Evolutionary conservation across 2,888 invertebrate genomes (phyloP).

Genomic region (Amblyjoppa proteus): DNA sequence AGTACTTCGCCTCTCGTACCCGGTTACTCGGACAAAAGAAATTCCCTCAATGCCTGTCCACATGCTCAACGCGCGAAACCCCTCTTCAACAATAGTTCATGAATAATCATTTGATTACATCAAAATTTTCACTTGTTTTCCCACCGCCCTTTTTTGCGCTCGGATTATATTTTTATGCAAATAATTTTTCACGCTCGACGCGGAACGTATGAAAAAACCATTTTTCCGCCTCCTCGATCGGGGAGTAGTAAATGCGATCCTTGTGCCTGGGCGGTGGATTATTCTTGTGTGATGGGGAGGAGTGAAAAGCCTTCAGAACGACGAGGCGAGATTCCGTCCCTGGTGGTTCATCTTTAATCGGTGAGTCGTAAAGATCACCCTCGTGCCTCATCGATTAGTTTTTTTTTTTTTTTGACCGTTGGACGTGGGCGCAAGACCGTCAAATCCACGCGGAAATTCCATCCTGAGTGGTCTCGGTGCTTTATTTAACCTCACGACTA

Average conservation of each 20-base stretch:
- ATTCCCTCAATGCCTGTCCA: conserved; percentile 6
- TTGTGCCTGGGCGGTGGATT: not conserved
- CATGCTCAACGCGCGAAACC: not conserved
- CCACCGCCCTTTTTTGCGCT: not conserved
- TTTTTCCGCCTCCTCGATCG: not conserved
- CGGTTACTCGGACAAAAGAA: not conserved
- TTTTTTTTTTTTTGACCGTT: too few relatives aligned
- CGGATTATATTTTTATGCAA: not conserved
- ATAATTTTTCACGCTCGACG: not conserved
- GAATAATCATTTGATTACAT: conserved; percentile 26
- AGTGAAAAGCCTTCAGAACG: not conserved
- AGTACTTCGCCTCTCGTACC: not conserved
- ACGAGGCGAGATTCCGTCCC: not conserved
- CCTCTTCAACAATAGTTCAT: conserved; percentile 9
- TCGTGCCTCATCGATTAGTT: not conserved
- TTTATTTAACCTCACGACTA: conserved; percentile 78
- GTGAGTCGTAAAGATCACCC: too few relatives aligned
- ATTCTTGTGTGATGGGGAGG: not conserved
- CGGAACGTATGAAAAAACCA: not conserved
- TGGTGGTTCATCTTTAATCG: not conserved
- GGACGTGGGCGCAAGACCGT: not conserved
- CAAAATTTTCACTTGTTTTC: not conserved
- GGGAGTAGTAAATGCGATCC: not conserved
- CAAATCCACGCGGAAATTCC: not conserved
- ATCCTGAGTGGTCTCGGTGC: not conserved